Base-by-base conservation (phyloP, 2,113 vertebrate species). In the Baryphthengus martii region DNA sequence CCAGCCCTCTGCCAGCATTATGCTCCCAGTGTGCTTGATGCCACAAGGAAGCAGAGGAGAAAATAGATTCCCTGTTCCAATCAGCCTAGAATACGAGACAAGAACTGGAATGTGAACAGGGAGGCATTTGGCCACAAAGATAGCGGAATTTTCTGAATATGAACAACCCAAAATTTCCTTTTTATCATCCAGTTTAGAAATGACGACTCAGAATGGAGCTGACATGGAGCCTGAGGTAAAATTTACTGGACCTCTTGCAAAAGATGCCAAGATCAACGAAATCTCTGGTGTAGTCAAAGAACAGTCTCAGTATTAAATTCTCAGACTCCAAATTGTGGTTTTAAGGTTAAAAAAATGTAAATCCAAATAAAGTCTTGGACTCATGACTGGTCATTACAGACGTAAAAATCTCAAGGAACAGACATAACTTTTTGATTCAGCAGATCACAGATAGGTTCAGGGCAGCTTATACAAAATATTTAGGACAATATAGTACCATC, bases 91-190 rank as follows among this genome's bases (percentile, higher is more conserved):
- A n/a, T 8, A 49, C 5, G 23, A 72, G 52, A 53, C 15, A 40
- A 82, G 42, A 85, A 35, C 16, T 21, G 25, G 24, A 28, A 58
- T 0, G 2, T 21, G 45, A 52, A 45, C 39, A 45, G 31, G 58
- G 28, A 59, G 6, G 3, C 8, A 45, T 37, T 53, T 63, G 56
- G 26, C 25, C 45, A 11, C 47, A 74, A 58, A 59, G 31, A 33
- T 6, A 39, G 40, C 0, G 0, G 10, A 73, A 3, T 9, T 5
- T 13, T 47, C 14, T 5, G 3, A 31, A 40, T 14, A 70, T 3
- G 10, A 78, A 53, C 15, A 55, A 37, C 45, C 15, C 2, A 8
- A 21, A 80, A 45, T 2, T 49, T 49, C 7, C 17, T 12, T 84
- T 20, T 28, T 14, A 25, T 40, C 39, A 82, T 52, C 52, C 42